Percentiles rank a stretch among this genome's conserved stretches.
Evolutionary conservation across 2,797 vertebrate species (phyloP).

Genomic region (Gastrophryne carolinensis): DNA sequence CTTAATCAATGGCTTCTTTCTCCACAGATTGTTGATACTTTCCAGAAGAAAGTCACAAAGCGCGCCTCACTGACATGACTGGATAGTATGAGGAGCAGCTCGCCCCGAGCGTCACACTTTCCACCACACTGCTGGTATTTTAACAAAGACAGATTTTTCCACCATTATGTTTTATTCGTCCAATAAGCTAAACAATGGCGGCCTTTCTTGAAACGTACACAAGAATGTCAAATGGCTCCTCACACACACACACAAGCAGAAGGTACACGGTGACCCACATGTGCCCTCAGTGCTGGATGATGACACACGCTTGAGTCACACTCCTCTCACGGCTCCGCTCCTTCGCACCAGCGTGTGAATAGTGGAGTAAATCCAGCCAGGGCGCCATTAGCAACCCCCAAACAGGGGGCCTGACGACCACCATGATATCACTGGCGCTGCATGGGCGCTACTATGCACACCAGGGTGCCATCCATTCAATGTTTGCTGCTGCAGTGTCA

Average conservation of each 20-base stretch:
- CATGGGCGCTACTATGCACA: not conserved
- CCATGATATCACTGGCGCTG: not conserved
- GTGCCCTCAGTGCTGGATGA: not conserved
- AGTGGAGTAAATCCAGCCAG: not conserved
- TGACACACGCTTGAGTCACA: conserved; percentile 38
- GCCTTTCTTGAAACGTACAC: not conserved
- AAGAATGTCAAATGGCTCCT: not conserved
- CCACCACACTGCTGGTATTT: not conserved
- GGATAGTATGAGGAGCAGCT: no score
- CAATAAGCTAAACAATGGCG: not conserved
- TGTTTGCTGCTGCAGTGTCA: not conserved
- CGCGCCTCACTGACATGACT: no score
- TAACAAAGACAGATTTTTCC: not conserved
- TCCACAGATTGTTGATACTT: no score
- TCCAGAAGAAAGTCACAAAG: no score
- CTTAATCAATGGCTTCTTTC: no score
- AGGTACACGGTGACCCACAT: not conserved
- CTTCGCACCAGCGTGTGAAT: not conserved
- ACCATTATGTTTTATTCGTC: not conserved
- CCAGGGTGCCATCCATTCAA: not conserved
- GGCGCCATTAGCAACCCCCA: not conserved
- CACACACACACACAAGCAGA: no score
- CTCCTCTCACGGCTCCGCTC: not conserved
- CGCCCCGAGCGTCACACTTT: no score
- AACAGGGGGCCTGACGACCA: no score